Conservation (phyloP, 2,113 vertebrate species). For the Takifugu bimaculatus region DNA sequence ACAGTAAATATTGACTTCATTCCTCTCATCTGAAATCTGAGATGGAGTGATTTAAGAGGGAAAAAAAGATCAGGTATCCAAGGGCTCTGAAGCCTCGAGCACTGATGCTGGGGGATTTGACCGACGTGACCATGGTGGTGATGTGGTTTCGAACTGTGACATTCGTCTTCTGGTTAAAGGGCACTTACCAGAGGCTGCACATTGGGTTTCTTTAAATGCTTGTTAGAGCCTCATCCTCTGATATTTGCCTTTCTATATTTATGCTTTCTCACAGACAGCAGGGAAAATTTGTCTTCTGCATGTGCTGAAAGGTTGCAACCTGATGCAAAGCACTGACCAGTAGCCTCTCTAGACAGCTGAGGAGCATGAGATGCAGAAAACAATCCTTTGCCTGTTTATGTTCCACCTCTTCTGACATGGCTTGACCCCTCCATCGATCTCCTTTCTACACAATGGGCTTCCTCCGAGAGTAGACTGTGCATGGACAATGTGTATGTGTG, state of each 20-base stretch:
- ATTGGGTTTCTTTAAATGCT: too few relatives aligned
- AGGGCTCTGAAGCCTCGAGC: too few relatives aligned
- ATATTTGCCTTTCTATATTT: not conserved
- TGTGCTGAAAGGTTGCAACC: constrained; percentile 55
- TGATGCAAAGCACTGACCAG: constrained; percentile 51
- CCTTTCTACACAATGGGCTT: constrained; percentile 62
- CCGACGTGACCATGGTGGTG: too few relatives aligned
- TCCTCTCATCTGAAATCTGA: not conserved
- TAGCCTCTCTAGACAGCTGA: constrained; percentile 53
- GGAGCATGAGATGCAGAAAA: constrained; percentile 58
- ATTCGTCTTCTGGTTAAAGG: too few relatives aligned
- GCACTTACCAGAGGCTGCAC: too few relatives aligned
- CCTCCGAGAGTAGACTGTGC: constrained; percentile 47
- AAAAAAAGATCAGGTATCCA: too few relatives aligned
- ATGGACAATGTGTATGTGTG: constrained; percentile 25
- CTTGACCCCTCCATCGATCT: constrained; percentile 69
- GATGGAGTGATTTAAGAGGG: too few relatives aligned
- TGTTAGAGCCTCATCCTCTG: not conserved
- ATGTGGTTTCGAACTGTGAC: too few relatives aligned
- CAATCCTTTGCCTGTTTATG: constrained; percentile 70
- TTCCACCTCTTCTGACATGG: constrained; percentile 68
- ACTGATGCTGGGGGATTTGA: too few relatives aligned
- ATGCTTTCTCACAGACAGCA: constrained; percentile 25
- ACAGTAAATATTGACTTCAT: not conserved
- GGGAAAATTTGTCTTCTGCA: constrained; percentile 38